A percentile compares a stretch with the other conserved stretches of the same genome.
These are phyloP conservation scores for Bolborhynchus lineola DNA, from an alignment of 2,113 vertebrate genomes.

Conservation along the genomic window DNA sequence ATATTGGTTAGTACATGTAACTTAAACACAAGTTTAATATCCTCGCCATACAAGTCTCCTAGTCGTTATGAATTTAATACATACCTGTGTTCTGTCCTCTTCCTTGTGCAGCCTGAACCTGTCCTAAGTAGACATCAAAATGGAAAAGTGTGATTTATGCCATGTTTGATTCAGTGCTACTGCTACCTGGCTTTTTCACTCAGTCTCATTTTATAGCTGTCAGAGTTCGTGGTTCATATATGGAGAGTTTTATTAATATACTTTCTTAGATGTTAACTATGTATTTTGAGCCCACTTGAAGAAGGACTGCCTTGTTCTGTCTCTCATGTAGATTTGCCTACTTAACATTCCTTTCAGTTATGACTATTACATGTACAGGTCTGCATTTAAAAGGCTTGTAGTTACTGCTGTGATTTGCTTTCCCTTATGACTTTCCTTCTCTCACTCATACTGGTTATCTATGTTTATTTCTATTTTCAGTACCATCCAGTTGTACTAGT, in stretches of 20 bases:
- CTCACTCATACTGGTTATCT: not conserved
- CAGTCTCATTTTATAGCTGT: not conserved
- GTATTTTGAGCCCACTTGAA: not conserved
- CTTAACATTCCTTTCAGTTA: not conserved
- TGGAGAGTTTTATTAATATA: not conserved
- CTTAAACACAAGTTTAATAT: not conserved
- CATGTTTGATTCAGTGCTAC: not conserved
- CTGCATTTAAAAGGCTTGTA: not conserved
- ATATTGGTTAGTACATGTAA: constrained; percentile 29
- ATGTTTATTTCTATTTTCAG: not conserved
- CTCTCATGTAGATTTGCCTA: not conserved
- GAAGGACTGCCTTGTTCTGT: not conserved
- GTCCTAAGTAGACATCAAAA: constrained; percentile 75
- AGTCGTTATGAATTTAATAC: not conserved
- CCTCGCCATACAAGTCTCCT: not conserved
- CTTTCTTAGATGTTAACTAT: not conserved
- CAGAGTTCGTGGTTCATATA: not conserved
- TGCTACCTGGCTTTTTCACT: not conserved
- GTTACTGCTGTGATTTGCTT: not conserved
- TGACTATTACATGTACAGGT: not conserved
- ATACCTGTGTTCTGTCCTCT: constrained; percentile 80
- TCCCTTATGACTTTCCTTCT: not conserved
- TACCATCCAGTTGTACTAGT: not conserved
- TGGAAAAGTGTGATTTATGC: constrained; percentile 2
- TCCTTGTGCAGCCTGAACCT: constrained; percentile 78